Evolutionary conservation across 2,888 invertebrate genomes (phyloP).

Genomic region (Falcaria lacertinaria): DNA sequence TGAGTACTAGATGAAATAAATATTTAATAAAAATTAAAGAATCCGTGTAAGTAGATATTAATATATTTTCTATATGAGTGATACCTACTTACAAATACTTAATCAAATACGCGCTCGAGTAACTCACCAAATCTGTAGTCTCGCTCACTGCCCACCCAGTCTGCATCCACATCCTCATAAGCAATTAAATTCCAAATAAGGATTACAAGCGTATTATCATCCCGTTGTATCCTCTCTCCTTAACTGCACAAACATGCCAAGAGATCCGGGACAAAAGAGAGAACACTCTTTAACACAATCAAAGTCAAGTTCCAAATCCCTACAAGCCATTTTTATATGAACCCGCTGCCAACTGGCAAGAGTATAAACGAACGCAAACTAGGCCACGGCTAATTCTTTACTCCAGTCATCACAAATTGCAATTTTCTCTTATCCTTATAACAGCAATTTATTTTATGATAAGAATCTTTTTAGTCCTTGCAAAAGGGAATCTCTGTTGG

Average conservation of each 20-base stretch:
- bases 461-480: slow-evolving; percentile 70
- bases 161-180: too few relatives aligned
- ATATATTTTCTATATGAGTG: too few relatives aligned
- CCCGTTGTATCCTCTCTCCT: too few relatives aligned
- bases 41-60: too few relatives aligned
- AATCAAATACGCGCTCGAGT: too few relatives aligned
- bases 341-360: slow-evolving; percentile 16
- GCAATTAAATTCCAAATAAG: too few relatives aligned
- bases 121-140: too few relatives aligned
- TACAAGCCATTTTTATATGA: slow-evolving; percentile 18
- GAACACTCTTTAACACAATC: slow-evolving; percentile 1
- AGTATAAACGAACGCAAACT: slow-evolving; percentile 16
- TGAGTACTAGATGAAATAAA: too few relatives aligned
- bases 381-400: slow-evolving; percentile 55
- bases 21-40: too few relatives aligned
- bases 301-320: slow-evolving; percentile 8
- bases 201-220: too few relatives aligned
- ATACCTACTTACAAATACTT: too few relatives aligned
- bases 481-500: slow-evolving; percentile 65
- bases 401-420: slow-evolving; percentile 66
- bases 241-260: neutral
- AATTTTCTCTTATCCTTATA: slow-evolving; percentile 64
- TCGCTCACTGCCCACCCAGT: too few relatives aligned
- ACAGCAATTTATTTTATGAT: slow-evolving; percentile 64
- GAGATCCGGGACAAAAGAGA: neutral